Base-by-base conservation (phyloP, 1,140 invertebrate genomes). In the Radopholus similis region DNA sequence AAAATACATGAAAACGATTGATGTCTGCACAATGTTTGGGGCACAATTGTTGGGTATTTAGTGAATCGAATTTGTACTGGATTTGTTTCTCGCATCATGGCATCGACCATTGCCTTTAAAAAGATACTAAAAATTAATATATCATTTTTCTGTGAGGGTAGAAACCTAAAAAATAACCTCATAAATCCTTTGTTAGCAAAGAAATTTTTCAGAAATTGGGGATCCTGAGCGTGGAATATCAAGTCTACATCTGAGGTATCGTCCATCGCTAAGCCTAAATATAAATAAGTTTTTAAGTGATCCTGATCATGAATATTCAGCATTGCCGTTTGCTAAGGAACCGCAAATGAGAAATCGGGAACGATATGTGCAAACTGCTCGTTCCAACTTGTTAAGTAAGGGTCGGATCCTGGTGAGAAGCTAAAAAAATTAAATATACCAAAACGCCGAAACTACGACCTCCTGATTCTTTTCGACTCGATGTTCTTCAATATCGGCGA, bases 331-430 rank as follows among this genome's bases (percentile, higher is more conserved):
- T 13, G 35, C 35, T 1, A 75, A 42, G 21, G 70, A 71, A 15
- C 70, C 70, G 59, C 73, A 42, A 2, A 64, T n/a, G n/a, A 75
- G 38, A 6, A 71, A n/a, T n/a, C 71, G 73, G 4, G 71, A 66
- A 51, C 21, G 47, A 4, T 28, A 9, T 21, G 15, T 11, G 21
- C 47, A 51, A 4, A 51, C 15, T 6, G 47, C 47, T 1, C 47
- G 47, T 1, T 23, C 47, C 47, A 51, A 13, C 4, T 15, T 11
- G 4, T 21, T 9, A 23, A 51, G 21, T 8, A 51, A 9, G n/a
- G 47, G 47, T 26, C 47, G 47, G 3, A 51, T 11, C 1, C 47
- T 21, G n/a, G 18, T 9, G 15, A 8, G 18, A 0, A 51, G 47
- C 47, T 51, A 21, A 1, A 0, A 51, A 5, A 1, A 23, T 4